phyloP scores from a whole-genome alignment of 2,113 vertebrate species.

The Psittacara wagleri region DNA sequence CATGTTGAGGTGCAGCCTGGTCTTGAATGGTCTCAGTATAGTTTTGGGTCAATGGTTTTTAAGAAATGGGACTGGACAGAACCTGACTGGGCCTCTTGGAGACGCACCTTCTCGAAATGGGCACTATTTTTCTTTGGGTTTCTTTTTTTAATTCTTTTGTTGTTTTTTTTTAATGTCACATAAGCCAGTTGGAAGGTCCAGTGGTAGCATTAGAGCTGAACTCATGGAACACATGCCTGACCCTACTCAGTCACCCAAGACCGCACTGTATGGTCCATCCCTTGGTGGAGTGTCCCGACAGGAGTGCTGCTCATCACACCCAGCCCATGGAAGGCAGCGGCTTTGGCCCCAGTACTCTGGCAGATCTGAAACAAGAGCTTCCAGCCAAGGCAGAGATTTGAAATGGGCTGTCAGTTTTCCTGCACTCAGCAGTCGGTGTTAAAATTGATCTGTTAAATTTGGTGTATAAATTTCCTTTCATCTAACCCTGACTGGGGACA shows the following conservation, averaged over 20 bases:
- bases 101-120: background rate
- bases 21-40: background rate
- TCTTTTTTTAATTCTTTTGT: background rate
- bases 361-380: background rate
- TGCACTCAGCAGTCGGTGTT: background rate
- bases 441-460: background rate
- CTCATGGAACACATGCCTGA: background rate
- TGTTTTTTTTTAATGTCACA: background rate
- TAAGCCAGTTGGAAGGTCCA: background rate
- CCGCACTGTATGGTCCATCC: accelerated
- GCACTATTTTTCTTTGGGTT: background rate
- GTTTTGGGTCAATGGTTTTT: background rate
- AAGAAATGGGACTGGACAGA: background rate
- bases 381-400: background rate
- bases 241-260: background rate
- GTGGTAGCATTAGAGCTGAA: background rate
- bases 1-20: background rate
- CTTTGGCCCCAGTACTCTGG: background rate
- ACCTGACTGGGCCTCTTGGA: background rate
- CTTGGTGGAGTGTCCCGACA: background rate
- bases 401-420: background rate
- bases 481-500: background rate
- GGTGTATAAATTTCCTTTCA: background rate
- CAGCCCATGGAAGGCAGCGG: background rate
- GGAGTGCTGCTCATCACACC: background rate